Base-by-base conservation (phyloP, 2,113 vertebrate species). In the Drymodes brunneopygia region DNA sequence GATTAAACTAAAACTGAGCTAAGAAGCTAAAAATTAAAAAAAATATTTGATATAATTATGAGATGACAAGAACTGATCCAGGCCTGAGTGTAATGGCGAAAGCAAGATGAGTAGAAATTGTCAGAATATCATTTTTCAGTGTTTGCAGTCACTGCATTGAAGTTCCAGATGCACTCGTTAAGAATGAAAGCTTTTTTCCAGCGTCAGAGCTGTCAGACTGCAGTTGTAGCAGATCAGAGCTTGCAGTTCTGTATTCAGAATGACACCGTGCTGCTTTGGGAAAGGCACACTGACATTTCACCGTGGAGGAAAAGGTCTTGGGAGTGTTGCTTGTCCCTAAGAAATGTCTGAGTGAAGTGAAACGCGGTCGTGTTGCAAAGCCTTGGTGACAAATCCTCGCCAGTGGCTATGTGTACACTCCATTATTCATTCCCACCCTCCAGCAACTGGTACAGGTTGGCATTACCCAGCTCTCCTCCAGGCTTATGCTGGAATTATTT, bases 281-380 rank as follows among this genome's bases (percentile, higher is more conserved):
- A 81, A 57, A 81, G 66, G 35, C 44, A 58, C 4, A 3, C 7
- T 62, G 79, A 35, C 71, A 67, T 81, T 73, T 65, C 58, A 48
- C 10, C 1, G 1, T 2, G 2, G 3, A 77, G 38, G 12, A 47
- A 44, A 47, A 45, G 21, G 18, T 35, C 57, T 20, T 17, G 65
- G 88, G 58, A 78, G 29, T 25, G 27, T 20, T 64, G 18, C 31
- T 33, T 75, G 36, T 60, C 29, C n/a, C 16, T 24, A 7, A 61
- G 70, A 81, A 64, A 45, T 3, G 22, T 23, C n/a, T 6, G 24
- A 38, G 31, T 25, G 28, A 25, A 67, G 13, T 31, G 38, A 54
- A 74, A 71, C 1, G 9, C 0, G 1, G 4, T 6, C 1, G 2
- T 16, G 48, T 17, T 64, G 36, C 44, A 40, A n/a, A 75, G 25